Conservation (phyloP, 2,797 vertebrate genomes). For the Sphenodon punctatus region DNA sequence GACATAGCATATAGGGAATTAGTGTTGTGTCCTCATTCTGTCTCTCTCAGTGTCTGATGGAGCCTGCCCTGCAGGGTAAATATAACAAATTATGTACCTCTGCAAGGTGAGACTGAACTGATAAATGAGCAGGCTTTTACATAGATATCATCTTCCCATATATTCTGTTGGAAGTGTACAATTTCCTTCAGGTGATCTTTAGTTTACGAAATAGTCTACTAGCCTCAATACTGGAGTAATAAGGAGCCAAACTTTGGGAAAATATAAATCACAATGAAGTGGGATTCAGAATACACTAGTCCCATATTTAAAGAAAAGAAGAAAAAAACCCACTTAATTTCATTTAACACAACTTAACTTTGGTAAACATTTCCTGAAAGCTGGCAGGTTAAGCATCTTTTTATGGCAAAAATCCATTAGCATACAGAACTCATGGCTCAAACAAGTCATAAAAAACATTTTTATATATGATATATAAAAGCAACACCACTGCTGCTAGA, state of each 20-base stretch:
- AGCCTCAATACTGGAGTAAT: too few species aligned
- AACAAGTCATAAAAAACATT: background rate
- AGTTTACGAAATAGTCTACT: too few species aligned
- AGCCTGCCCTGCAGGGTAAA: too few species aligned
- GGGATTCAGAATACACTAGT: background rate
- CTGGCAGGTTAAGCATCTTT: background rate
- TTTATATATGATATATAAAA: background rate
- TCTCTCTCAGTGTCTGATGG: too few species aligned
- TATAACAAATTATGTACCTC: too few species aligned
- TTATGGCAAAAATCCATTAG: background rate
- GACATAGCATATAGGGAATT: too few species aligned
- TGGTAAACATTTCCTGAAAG: background rate
- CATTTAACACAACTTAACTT: slow-evolving; percentile 4
- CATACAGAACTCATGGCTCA: background rate
- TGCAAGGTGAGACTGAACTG: too few species aligned
- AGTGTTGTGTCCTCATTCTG: too few species aligned
- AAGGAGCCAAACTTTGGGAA: too few species aligned
- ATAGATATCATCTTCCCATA: too few species aligned
- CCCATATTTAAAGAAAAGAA: background rate
- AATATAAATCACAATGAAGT: background rate
- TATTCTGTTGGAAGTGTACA: background rate
- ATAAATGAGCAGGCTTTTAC: too few species aligned
- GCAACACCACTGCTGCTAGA: background rate
- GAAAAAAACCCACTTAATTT: background rate
- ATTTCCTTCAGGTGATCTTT: background rate